These are phyloP conservation scores for Megalops cyprinoides DNA, from an alignment of 2,797 vertebrate species.

Conservation along the genomic window DNA sequence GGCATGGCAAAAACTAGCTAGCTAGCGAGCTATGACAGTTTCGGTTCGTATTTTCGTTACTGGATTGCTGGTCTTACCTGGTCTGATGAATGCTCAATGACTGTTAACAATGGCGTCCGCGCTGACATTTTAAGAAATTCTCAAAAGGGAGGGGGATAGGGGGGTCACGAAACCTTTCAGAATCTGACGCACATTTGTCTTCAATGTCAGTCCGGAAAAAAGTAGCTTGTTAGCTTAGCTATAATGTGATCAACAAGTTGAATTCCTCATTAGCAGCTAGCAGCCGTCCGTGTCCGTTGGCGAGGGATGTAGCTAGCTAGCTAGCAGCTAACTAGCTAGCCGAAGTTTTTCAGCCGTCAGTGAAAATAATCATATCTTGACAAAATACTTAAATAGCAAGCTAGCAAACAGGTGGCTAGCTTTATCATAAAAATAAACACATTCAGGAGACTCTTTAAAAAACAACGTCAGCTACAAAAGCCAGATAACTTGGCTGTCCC, in stretches of 20 bases:
- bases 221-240: slow-evolving; percentile 23
- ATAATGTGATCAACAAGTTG: slow-evolving; percentile 31
- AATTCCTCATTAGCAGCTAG: slow-evolving; percentile 31
- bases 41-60: not conserved
- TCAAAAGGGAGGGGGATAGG: slow-evolving; percentile 28
- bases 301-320: slow-evolving; percentile 6
- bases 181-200: slow-evolving; percentile 31
- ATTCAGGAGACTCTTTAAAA: not conserved
- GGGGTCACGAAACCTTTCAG: slow-evolving; percentile 42
- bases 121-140: slow-evolving; percentile 51
- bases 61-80: slow-evolving; percentile 47
- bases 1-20: not conserved
- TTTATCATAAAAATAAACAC: slow-evolving; percentile 8
- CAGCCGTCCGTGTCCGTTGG: slow-evolving; percentile 27
- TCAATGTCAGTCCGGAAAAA: slow-evolving; percentile 13
- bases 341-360: slow-evolving; percentile 21
- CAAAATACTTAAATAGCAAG: not conserved
- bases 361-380: slow-evolving; percentile 16
- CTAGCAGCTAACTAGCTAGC: slow-evolving; percentile 30
- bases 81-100: slow-evolving; percentile 49
- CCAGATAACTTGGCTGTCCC: no score
- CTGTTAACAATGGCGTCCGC: slow-evolving; percentile 48
- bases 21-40: not conserved
- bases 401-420: not conserved
- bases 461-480: no score